Conservation (phyloP, 2,113 vertebrate genomes). For the Odocoileus virginianus region DNA sequence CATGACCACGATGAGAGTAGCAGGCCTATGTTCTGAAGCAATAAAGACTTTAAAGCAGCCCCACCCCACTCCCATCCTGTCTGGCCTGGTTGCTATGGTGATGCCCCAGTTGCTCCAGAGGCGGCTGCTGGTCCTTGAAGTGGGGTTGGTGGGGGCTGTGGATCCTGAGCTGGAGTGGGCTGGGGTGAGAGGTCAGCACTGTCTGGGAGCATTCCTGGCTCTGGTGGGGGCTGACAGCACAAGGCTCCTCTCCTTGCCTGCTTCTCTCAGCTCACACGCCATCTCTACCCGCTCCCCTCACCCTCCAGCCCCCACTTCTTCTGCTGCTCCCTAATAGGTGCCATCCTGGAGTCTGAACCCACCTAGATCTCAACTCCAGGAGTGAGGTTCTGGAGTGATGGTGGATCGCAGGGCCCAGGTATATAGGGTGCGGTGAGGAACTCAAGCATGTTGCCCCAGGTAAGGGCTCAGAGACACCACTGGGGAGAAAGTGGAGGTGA, state of each 20-base stretch:
- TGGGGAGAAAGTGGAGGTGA: background rate
- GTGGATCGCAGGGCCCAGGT: fast-evolving
- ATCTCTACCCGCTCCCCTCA: background rate
- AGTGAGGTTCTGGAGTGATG: background rate
- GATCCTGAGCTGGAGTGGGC: background rate
- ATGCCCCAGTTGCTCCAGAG: constrained; percentile 51
- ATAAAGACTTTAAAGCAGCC: constrained; percentile 24
- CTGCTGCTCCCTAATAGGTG: background rate
- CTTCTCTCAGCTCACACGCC: background rate
- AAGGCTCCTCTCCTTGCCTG: background rate
- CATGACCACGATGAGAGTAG: background rate
- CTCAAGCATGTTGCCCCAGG: background rate
- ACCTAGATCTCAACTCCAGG: background rate
- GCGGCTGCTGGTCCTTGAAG: constrained; percentile 44
- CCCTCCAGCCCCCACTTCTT: background rate
- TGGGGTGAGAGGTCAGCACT: constrained; percentile 58
- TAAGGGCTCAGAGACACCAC: background rate
- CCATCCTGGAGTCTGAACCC: background rate
- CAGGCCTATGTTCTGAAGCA: background rate
- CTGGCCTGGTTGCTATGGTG: constrained; percentile 38
- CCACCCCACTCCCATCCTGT: background rate
- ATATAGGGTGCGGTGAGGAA: background rate
- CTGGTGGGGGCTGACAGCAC: background rate
- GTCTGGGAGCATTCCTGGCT: constrained; percentile 48
- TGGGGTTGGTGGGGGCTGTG: background rate